Evolutionary conservation across 1,140 invertebrate species (phyloP).

Genomic region (Leptonema lineaticorne): DNA sequence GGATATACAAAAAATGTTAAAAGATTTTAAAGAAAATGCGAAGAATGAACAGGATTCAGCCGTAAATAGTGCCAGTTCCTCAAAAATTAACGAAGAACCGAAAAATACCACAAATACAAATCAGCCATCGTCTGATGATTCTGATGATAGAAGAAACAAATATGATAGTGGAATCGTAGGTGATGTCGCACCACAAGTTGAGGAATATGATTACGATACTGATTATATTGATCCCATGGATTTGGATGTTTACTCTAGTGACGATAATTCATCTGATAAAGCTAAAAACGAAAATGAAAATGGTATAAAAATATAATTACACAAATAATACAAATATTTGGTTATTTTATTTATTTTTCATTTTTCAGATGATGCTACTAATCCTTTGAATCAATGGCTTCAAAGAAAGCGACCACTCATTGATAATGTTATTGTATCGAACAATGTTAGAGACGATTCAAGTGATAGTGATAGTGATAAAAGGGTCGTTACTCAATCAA

Average conservation of each 20-base stretch:
- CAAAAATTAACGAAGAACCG: not conserved
- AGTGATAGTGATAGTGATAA: constrained; percentile 26
- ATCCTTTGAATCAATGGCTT: constrained; percentile 13
- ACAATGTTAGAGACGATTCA: constrained; percentile 24
- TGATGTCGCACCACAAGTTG: not conserved
- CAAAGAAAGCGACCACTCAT: constrained; percentile 34
- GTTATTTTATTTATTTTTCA: not conserved
- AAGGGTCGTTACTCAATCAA: constrained; percentile 6
- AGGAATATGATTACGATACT: constrained; percentile 17
- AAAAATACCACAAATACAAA: not conserved
- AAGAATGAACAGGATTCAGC: too few species aligned
- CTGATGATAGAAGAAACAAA: constrained; percentile 24
- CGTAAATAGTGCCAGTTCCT: not conserved
- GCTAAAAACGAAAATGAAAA: not conserved
- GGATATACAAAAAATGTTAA: not conserved
- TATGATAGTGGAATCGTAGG: constrained; percentile 35
- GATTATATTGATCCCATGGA: constrained; percentile 18
- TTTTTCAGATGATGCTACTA: constrained; percentile 4
- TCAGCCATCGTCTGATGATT: not conserved
- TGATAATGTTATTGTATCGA: constrained; percentile 6
- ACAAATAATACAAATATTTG: not conserved
- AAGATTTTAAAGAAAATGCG: not conserved
- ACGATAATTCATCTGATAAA: constrained; percentile 21
- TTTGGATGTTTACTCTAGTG: constrained; percentile 33
- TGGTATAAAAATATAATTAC: not conserved